Evolutionary conservation across 2,113 vertebrate species (phyloP).

Genomic region (Rhinogobius similis): DNA sequence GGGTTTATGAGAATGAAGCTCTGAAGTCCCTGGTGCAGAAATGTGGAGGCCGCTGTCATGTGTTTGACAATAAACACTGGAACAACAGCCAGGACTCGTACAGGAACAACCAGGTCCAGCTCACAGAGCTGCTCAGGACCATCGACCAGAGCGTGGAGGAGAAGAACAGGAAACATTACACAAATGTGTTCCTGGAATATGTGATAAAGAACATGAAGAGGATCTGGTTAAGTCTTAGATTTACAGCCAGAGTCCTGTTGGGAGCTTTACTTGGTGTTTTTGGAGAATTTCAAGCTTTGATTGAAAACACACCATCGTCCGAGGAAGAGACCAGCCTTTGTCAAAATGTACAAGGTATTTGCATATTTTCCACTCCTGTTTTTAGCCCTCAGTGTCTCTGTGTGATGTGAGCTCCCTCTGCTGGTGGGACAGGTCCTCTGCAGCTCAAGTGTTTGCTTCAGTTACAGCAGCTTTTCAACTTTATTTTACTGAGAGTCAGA

Average conservation of each 20-base stretch:
- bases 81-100: background rate
- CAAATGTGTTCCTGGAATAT: background rate
- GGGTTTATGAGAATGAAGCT: background rate
- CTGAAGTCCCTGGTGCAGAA: background rate
- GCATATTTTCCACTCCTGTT: background rate
- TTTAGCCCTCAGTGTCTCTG: background rate
- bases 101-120: background rate
- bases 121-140: background rate
- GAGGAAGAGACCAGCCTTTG: too few relatives aligned
- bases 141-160: background rate
- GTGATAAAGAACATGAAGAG: background rate
- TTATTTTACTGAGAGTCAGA: too few relatives aligned
- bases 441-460: too few relatives aligned
- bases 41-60: conserved; percentile 7
- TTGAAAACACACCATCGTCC: too few relatives aligned
- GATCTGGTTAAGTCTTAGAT: too few relatives aligned
- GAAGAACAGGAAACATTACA: background rate
- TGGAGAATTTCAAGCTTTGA: too few relatives aligned
- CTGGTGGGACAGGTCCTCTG: too few relatives aligned
- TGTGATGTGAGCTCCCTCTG: background rate
- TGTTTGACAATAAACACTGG: conserved; percentile 7
- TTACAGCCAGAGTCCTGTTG: background rate
- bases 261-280: too few relatives aligned
- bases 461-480: too few relatives aligned
- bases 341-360: background rate